Evolutionary conservation across 2,113 vertebrate species (phyloP).

Genomic region (Thomomys bottae): DNA sequence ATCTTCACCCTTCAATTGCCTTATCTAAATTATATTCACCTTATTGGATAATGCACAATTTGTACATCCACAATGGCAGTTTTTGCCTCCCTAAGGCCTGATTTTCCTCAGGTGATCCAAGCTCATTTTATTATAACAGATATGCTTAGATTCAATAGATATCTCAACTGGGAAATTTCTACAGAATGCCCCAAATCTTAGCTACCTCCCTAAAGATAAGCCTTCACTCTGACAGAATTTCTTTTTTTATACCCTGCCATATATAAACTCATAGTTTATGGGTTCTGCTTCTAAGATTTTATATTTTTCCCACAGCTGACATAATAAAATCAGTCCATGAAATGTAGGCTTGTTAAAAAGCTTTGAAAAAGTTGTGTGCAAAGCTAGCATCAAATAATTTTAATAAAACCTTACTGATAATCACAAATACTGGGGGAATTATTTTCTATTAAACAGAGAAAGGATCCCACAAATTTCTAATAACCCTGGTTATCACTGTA

Average conservation of each 20-base stretch:
- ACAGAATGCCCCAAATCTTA: neutral
- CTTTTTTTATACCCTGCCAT: neutral
- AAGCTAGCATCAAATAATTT: neutral
- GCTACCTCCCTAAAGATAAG: neutral
- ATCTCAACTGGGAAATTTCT: neutral
- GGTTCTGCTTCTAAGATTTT: constrained; percentile 23
- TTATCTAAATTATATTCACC: neutral
- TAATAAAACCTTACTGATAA: constrained; percentile 17
- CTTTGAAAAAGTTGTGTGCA: neutral
- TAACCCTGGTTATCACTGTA: neutral
- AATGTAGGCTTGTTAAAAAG: constrained; percentile 42
- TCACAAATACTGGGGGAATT: neutral
- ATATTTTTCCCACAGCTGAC: neutral
- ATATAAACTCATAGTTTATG: neutral
- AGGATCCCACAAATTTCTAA: neutral
- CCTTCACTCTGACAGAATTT: neutral
- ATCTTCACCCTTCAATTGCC: neutral
- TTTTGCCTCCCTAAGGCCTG: neutral
- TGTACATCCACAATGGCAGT: neutral
- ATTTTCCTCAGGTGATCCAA: neutral
- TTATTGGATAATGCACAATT: neutral
- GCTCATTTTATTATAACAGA: neutral
- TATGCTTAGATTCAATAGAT: neutral
- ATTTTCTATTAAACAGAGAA: neutral
- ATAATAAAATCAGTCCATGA: neutral